Evolutionary conservation across 2,113 vertebrate species (phyloP).

Genomic region (Piaya cayana): DNA sequence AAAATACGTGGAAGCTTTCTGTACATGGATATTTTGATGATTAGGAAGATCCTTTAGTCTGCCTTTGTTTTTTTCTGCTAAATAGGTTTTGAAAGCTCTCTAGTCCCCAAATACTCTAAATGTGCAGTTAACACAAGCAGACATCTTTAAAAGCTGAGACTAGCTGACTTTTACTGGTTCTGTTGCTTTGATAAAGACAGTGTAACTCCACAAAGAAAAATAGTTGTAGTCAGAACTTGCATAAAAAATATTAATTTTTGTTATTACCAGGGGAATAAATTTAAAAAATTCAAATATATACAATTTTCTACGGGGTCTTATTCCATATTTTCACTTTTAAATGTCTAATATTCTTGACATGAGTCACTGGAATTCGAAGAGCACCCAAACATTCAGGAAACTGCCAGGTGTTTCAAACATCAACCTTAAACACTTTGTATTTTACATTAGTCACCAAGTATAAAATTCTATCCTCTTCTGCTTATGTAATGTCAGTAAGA

Average conservation of each 20-base stretch:
- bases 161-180: not conserved
- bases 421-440: not conserved
- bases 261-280: not conserved
- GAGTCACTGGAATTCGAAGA: not conserved
- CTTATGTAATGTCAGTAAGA: not conserved
- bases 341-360: not conserved
- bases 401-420: not conserved
- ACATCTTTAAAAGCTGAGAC: not conserved
- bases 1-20: not conserved
- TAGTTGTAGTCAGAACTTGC: not conserved
- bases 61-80: not conserved
- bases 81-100: not conserved
- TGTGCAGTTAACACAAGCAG: not conserved
- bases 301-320: not conserved
- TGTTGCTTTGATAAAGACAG: not conserved
- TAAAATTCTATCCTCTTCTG: not conserved
- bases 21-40: not conserved
- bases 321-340: not conserved
- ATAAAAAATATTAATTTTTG: not conserved
- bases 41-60: not conserved
- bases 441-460: not conserved
- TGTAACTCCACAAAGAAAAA: not conserved
- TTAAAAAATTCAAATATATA: not conserved
- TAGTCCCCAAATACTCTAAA: not conserved
- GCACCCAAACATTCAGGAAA: not conserved